Percentiles rank a stretch among this genome's conserved stretches.
Conservation (phyloP, 1,140 invertebrate species). For the Trichoplusia ni region DNA sequence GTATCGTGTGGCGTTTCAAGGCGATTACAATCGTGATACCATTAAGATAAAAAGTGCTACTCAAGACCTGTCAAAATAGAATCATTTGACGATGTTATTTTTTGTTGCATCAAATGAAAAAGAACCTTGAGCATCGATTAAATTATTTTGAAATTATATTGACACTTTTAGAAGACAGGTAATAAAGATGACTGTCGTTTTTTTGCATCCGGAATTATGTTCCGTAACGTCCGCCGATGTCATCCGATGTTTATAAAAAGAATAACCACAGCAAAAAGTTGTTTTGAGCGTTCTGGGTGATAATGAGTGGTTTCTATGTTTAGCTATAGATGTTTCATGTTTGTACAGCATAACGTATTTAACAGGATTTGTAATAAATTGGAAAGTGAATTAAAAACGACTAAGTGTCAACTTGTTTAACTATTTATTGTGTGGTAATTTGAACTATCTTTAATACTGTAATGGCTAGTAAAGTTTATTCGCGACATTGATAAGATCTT, state of each 20-base stretch:
- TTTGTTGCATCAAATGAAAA: neutral
- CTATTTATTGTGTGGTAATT: no score
- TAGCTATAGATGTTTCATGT: no score
- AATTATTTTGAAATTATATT: neutral
- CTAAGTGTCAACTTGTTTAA: no score
- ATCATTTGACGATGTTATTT: neutral
- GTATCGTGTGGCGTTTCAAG: conserved; percentile 45
- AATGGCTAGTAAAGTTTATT: no score
- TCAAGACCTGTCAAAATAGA: conserved; percentile 2
- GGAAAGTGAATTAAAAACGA: no score
- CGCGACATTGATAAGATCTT: no score
- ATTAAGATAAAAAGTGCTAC: conserved; percentile 25
- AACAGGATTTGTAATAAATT: no score
- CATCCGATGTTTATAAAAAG: conserved; percentile 31
- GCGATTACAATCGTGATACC: conserved; percentile 40
- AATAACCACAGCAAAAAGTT: neutral
- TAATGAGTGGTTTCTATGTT: no score
- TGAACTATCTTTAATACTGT: no score
- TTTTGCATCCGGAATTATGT: conserved; percentile 37
- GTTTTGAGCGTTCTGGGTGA: conserved; percentile 10
- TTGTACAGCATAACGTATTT: no score
- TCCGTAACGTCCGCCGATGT: conserved; percentile 37
- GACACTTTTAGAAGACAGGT: neutral
- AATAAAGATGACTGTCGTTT: conserved; percentile 7
- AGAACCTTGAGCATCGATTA: no score